These are phyloP conservation scores for Cantharis rufa DNA, from an alignment of 2,888 invertebrate genomes.

Conservation along the genomic window DNA sequence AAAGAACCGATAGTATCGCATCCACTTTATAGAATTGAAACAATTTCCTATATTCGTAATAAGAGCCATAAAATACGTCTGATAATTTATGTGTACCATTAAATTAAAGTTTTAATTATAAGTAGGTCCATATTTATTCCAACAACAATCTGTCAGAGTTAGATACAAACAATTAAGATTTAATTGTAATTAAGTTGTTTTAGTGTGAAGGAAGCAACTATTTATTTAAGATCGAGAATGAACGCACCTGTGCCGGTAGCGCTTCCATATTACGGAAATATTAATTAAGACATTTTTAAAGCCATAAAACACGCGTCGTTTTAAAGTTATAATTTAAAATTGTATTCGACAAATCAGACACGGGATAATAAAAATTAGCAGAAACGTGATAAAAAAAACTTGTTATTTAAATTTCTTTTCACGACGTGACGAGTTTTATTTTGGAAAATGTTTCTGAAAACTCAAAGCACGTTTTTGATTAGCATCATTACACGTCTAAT, in stretches of 20 bases:
- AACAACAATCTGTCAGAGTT: conserved; percentile 2
- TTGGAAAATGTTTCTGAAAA: conserved; percentile 12
- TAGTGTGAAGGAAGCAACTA: neutral
- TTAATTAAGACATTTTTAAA: neutral
- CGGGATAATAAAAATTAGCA: neutral
- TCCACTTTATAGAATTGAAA: neutral
- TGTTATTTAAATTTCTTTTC: conserved; percentile 7
- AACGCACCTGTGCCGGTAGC: neutral
- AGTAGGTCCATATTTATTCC: conserved; percentile 1
- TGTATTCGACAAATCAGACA: neutral
- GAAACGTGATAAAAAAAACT: neutral
- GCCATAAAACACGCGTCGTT: neutral
- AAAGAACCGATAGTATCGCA: neutral
- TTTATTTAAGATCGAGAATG: conserved; percentile 1
- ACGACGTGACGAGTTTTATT: conserved; percentile 22
- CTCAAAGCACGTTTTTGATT: conserved; percentile 22
- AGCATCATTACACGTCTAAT: conserved; percentile 22
- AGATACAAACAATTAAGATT: conserved; percentile 3
- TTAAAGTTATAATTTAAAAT: neutral
- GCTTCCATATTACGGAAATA: neutral
- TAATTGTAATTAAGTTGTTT: conserved; percentile 4
- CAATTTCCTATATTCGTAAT: neutral
- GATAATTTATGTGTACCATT: neutral
- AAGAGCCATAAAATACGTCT: neutral
- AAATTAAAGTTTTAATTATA: conserved; percentile 3